Percentiles rank a stretch among this genome's conserved stretches.
phyloP scores from a whole-genome alignment of 2,113 vertebrate genomes.

The Tretioscincus oriximinensis region DNA sequence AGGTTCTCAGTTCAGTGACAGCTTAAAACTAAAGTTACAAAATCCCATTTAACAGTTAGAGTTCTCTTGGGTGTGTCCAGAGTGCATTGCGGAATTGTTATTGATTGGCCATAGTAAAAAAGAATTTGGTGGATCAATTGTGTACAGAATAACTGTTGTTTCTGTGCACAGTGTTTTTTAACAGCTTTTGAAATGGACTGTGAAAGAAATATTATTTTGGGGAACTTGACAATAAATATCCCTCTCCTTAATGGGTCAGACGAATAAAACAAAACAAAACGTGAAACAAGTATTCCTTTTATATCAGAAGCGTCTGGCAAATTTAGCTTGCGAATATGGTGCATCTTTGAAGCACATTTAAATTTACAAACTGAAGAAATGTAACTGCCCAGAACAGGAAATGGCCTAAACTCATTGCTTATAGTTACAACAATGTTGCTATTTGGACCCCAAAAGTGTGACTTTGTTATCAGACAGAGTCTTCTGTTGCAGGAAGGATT shows the following conservation, averaged over 20 bases:
- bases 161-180: background rate
- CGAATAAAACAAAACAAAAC: background rate
- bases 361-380: background rate
- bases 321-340: background rate
- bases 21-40: too few relatives aligned
- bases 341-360: background rate
- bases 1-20: too few relatives aligned
- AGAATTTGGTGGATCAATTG: too few relatives aligned
- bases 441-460: background rate
- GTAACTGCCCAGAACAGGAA: background rate
- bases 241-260: background rate
- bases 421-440: background rate
- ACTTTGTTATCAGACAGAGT: background rate
- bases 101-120: too few relatives aligned
- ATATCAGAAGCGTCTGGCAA: background rate
- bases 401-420: background rate
- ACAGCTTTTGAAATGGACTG: background rate
- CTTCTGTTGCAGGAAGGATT: background rate
- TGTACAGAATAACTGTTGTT: background rate
- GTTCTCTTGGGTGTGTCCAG: too few relatives aligned
- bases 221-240: background rate
- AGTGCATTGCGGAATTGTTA: too few relatives aligned
- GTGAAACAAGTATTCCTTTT: background rate
- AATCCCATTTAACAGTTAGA: too few relatives aligned
- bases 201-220: background rate